Evolutionary conservation across 2,797 vertebrate species (phyloP), one percentile per base, ranked within the genome.

Genomic region (Parauchenoglanis punctatus): DNA sequence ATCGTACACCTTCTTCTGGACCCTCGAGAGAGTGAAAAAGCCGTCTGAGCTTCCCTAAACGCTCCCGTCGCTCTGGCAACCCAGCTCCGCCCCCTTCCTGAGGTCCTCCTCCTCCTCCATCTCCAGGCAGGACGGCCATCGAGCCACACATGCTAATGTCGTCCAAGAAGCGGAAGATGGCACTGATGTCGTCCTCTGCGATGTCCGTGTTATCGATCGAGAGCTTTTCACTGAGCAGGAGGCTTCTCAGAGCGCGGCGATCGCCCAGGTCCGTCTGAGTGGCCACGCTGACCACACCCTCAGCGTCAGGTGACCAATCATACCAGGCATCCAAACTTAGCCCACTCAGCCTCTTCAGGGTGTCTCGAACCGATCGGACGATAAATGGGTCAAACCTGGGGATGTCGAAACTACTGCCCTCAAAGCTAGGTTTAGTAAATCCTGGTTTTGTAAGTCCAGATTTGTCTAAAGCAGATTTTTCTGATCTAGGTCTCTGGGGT

Each of bases 101-200:
- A 0, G 93, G 95, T 89, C 96, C 97, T 85, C 96, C 96, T 89
- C 96, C 97, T 85, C 96, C 96, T 86, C 94, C 96, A 68, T 97
- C 97, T 0, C 94, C 96, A 0, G 97, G 97, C 63, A 99, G 94
- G 76, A 98, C 97, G 1, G 97, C 98, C 0, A 97, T 98, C 0
- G 99, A 99, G 6, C 97, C 98, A 0, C 97, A 98, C 95, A 99
- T 95, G n/a, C 99, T 99, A 94, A 99, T 97, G 91, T 99, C 98
- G 13, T 99, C 99, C 65, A 99, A 94, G 91, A 99, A 99, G 0
- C 98, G 96, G 92, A 99, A 99, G 83, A 99, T 99, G 87, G 97
- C 97, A 12, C 99, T 99, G 92, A 99, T 99, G 91, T 99, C 98
- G 1, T 99, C 98, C 86, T 96, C 96, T 0, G 96, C 96, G 54